A percentile compares a stretch with the other conserved stretches of the same genome.
Conservation (phyloP, 2,888 invertebrate genomes). For the Mesorhabditis sp. region DNA sequence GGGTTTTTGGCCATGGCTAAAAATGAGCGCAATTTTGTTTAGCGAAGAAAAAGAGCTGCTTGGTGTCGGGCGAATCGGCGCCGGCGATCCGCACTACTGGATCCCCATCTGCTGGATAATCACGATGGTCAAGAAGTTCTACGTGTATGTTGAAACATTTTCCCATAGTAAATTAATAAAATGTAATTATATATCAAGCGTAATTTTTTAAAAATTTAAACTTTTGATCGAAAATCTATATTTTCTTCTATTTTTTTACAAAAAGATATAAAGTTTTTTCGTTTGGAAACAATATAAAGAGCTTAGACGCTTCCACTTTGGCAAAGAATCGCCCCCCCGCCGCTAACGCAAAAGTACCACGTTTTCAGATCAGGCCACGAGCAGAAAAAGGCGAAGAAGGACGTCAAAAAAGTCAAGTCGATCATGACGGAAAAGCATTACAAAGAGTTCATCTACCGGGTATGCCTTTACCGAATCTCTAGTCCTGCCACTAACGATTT, state of each 20-base stretch:
- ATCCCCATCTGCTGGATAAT: conserved; percentile 31
- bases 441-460: conserved; percentile 18
- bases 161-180: too few species aligned
- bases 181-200: too few species aligned
- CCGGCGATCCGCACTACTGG: conserved; percentile 24
- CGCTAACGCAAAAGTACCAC: too few species aligned
- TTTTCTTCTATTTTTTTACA: background rate
- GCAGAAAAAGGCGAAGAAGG: background rate
- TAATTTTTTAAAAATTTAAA: background rate
- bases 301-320: too few species aligned
- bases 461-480: background rate
- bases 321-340: too few species aligned
- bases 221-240: background rate
- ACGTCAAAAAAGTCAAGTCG: background rate
- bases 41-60: conserved; percentile 21
- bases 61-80: conserved; percentile 14
- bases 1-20: conserved; percentile 7
- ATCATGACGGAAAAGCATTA: conserved; percentile 24
- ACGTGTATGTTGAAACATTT: background rate
- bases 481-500: background rate
- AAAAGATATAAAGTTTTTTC: background rate
- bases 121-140: conserved; percentile 20
- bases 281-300: background rate
- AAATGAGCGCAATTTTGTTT: conserved; percentile 6
- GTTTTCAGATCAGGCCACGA: too few species aligned